Conservation (phyloP, 2,113 vertebrate genomes). For the Neodon shergylaensis region DNA sequence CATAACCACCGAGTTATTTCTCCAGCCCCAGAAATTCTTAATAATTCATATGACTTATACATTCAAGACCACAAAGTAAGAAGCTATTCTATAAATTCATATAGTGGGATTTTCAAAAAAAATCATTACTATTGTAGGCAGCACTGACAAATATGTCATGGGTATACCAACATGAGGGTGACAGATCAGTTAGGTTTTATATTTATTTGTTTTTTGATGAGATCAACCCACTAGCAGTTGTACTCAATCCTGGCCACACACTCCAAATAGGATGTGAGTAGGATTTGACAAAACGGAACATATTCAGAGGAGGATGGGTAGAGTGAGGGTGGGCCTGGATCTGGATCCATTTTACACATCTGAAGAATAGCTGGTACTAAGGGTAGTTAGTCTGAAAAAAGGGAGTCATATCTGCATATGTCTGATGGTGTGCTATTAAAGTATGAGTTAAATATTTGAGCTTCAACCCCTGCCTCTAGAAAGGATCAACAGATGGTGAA, state of each 20-base stretch:
- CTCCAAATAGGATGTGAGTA: neutral
- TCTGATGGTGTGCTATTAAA: neutral
- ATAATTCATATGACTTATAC: constrained; percentile 24
- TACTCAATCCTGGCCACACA: neutral
- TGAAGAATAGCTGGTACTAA: neutral
- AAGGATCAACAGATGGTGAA: neutral
- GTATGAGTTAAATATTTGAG: neutral
- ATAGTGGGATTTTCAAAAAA: neutral
- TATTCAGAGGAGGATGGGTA: neutral
- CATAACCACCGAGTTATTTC: neutral
- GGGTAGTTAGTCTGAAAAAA: neutral
- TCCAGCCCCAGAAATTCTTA: neutral
- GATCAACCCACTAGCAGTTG: neutral
- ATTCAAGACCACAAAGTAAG: constrained; percentile 33
- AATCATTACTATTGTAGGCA: neutral
- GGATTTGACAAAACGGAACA: constrained; percentile 31
- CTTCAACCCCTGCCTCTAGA: neutral
- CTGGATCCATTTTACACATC: neutral
- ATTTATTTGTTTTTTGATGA: neutral
- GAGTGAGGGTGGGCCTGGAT: neutral
- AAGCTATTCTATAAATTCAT: neutral
- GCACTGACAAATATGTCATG: neutral
- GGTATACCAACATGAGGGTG: neutral
- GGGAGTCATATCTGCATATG: neutral
- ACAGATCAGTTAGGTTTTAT: neutral